Evolutionary conservation across 2,888 invertebrate species (phyloP), one percentile per base, ranked within the genome.

Genomic region (Venustoraphidia nigricollis): DNA sequence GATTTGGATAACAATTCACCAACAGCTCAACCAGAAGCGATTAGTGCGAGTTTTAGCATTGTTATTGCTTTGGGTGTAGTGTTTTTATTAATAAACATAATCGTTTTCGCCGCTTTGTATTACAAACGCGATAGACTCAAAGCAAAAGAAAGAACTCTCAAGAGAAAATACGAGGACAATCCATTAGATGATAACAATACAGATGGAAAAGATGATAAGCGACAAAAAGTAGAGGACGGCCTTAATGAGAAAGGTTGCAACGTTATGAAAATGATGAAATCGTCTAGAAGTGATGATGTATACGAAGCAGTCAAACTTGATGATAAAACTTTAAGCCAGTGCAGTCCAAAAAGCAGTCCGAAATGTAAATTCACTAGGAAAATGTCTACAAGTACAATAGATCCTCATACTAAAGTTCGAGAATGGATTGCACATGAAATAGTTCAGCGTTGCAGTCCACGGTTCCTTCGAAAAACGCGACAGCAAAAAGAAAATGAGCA

Each of bases 351-450:
- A 65, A 51, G 53, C 13, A 70, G 71, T n/a, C 70, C 72, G 0
- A 75, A 73, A 56, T 79, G 78, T 57, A 79, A 81, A 61, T 65
- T 84, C 34, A 74, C 81, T 14, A 66, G 85, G 17, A 83, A 85
- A 63, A 74, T 83, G 59, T 87, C 86, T 8, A 78, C 76, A 6
- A 87, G 86, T 52, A 89, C 89, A 1, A 77, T 90, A 53, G 89
- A 90, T 62, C 84, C 89, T 0, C 83, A 88, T 60, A 83, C 86
- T 10, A 89, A 89, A 72, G 89, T 90, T 1, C 75, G 81, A 52
- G 86, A 89, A 56, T 89, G 90, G 90, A 89, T 90, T 56, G 78
- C 83, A 1, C 81, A 83, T 53, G 85, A 86, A 63, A 80, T 84
- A 36, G 79, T 81, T 58, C 77, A 81, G 55, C 75, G 80, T 60